These are phyloP conservation scores for Lathronympha strigana DNA, from an alignment of 2,888 invertebrate genomes.

Conservation along the genomic window DNA sequence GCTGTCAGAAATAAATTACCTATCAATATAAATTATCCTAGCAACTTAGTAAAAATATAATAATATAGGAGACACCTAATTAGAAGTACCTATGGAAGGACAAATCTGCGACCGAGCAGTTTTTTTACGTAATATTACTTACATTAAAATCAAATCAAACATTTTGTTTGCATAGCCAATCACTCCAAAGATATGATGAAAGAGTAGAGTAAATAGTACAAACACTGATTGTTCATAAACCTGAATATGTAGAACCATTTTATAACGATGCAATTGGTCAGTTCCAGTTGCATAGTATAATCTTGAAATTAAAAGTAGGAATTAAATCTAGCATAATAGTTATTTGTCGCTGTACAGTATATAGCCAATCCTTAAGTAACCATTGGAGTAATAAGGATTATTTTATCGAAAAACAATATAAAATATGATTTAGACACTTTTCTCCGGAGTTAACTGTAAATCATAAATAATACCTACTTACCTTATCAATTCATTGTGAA, in stretches of 20 bases:
- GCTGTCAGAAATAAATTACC: constrained; percentile 17
- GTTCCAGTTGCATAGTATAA: background rate
- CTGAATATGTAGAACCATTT: background rate
- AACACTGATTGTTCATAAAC: constrained; percentile 9
- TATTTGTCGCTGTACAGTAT: background rate
- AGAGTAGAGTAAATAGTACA: background rate
- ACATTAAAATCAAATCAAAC: constrained; percentile 16
- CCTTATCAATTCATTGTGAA: background rate
- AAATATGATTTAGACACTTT: background rate
- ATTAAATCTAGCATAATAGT: constrained; percentile 22
- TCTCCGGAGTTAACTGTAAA: background rate
- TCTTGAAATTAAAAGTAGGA: constrained; percentile 1
- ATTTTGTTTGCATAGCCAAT: constrained; percentile 3
- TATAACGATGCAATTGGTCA: background rate
- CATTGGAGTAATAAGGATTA: background rate
- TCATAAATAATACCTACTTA: background rate
- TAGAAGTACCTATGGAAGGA: constrained; percentile 12
- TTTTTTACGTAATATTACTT: constrained; percentile 10
- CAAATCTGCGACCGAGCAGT: constrained; percentile 20
- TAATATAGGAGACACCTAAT: constrained; percentile 30
- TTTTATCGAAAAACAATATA: background rate
- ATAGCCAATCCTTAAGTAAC: background rate
- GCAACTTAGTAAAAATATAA: constrained; percentile 19
- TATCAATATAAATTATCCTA: constrained; percentile 7
- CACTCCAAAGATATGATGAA: background rate